Evolutionary conservation across 2,797 vertebrate genomes (phyloP).

Genomic region (Mareca strepera): DNA sequence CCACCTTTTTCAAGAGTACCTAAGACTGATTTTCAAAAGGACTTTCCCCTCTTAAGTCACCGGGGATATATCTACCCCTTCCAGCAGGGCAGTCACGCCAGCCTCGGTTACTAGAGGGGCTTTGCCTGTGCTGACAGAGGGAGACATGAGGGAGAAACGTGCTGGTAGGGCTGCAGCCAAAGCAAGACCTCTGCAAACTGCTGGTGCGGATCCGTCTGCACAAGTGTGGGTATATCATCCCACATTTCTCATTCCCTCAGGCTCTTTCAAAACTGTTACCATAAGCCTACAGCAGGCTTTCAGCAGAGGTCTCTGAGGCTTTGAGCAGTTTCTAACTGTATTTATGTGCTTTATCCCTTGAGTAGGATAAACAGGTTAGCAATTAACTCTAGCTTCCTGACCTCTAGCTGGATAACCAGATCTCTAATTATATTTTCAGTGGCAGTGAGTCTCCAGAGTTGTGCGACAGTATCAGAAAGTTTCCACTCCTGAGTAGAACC

Average conservation of each 20-base stretch:
- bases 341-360: slow-evolving; percentile 68
- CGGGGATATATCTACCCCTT: not conserved
- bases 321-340: slow-evolving; percentile 65
- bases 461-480: slow-evolving; percentile 36
- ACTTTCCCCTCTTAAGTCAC: not conserved
- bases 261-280: not conserved
- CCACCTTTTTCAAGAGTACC: slow-evolving; percentile 3
- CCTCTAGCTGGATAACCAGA: slow-evolving; percentile 72
- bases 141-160: not conserved
- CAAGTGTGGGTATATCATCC: rapidly evolving
- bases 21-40: slow-evolving; percentile 4
- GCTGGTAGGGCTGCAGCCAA: not conserved
- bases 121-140: not conserved
- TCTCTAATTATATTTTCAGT: slow-evolving; percentile 72
- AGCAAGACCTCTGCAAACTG: not conserved
- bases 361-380: slow-evolving; percentile 76
- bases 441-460: slow-evolving; percentile 63
- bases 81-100: not conserved
- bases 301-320: slow-evolving; percentile 50
- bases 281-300: slow-evolving; percentile 47
- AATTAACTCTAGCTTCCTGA: slow-evolving; percentile 73
- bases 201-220: rapidly evolving
- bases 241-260: not conserved
- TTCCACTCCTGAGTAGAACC: not conserved
- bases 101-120: not conserved